Evolutionary conservation across 2,888 invertebrate species (phyloP).

Genomic region (Perizoma flavofasciatum): DNA sequence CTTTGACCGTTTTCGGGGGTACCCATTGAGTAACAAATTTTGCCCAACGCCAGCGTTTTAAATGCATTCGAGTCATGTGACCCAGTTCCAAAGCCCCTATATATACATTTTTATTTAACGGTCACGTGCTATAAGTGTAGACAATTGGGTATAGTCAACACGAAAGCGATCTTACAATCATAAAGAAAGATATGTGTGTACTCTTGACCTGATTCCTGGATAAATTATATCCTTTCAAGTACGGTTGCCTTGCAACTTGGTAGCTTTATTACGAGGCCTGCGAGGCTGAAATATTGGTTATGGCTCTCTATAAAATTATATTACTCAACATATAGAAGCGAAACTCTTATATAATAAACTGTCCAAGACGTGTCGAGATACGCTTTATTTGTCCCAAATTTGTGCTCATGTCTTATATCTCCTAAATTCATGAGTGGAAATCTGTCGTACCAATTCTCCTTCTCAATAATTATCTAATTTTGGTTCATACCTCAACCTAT

Average conservation of each 20-base stretch:
- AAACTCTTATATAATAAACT: not conserved
- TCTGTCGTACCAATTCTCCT: no score
- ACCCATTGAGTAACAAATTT: no score
- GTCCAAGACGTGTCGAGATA: no score
- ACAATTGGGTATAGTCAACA: constrained; percentile 41
- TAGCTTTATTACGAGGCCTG: constrained; percentile 32
- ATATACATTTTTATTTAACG: constrained; percentile 33
- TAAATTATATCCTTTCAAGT: constrained; percentile 53
- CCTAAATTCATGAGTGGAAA: no score
- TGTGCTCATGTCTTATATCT: no score
- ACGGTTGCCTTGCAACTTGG: constrained; percentile 36
- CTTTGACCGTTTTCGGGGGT: no score
- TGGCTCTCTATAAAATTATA: constrained; percentile 4
- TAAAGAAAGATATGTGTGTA: constrained; percentile 48
- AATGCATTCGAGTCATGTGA: no score
- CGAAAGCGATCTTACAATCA: constrained; percentile 27
- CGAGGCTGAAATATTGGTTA: constrained; percentile 33
- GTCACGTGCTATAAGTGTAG: constrained; percentile 48
- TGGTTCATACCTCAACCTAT: no score
- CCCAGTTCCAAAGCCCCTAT: no score
- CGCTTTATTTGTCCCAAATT: no score
- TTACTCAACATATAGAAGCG: constrained; percentile 7
- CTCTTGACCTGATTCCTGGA: constrained; percentile 55
- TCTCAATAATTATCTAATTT: no score
- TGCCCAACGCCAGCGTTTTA: no score